Base-by-base conservation (phyloP, 2,797 vertebrate species). In the Onychomys leucogaster region DNA sequence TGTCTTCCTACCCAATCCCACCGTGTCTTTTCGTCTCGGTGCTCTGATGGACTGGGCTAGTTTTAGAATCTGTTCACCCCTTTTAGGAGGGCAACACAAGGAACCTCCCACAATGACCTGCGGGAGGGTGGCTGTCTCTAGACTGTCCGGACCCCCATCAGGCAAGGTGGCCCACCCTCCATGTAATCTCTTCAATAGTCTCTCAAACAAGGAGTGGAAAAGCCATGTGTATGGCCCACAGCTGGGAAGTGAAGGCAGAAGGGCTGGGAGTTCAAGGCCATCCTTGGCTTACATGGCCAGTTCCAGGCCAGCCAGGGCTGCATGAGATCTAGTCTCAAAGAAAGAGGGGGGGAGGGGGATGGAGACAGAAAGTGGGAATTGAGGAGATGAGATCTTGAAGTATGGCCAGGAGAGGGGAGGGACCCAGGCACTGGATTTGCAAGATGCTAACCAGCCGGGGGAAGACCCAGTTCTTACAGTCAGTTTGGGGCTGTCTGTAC, bases 31-130 rank as follows among this genome's bases (percentile, higher is more conserved):
- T 65, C 27, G 46, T 6, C 46, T 63, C 37, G 10, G 46, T 3
- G 11, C 57, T 9, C 84, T 94, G 80, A 49, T 78, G 92, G 85
- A 83, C 55, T 76, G 82, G 83, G 63, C 84, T 83, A 27, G 75
- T 76, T 87, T 95, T 73, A 61, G 65, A 59, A 89, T 84, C 75
- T 34, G 59, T 81, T 95, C 87, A 84, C 63, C 84, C 78, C 87
- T 78, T 93, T 82, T 57, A 71, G 46, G 19, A 84, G 61, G 59
- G 49, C 91, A 82, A 34, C 52, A 32, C 11, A 27, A 52, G 81
- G 77, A 90, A 65, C 55, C 57, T 55, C 52, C 82, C 0, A 0
- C 21, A 37, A 29, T 37, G 57, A 43, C 67, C 87, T 77, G 61
- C 73, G 71, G 73, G 69, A 82, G 37, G 88, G 55, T 57, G 75